A percentile compares a stretch with the other conserved stretches of the same genome.
Evolutionary conservation across 2,797 vertebrate genomes (phyloP).

Genomic region (Liparis tanakae): DNA sequence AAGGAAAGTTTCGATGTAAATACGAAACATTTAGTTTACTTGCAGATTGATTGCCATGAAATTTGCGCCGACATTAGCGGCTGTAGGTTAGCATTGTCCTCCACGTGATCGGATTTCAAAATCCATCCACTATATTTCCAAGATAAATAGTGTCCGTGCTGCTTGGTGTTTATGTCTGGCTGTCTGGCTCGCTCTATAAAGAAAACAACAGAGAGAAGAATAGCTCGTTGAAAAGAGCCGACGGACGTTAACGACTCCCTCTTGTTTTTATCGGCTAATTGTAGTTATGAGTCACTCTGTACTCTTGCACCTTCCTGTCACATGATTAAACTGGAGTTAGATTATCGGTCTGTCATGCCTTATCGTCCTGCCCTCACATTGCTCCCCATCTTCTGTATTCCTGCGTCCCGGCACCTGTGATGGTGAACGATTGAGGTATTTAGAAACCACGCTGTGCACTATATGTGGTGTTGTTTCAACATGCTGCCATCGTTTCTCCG

Average conservation of each 20-base stretch:
- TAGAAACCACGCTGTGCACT: neutral
- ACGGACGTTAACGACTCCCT: constrained; percentile 2
- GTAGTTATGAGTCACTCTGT: constrained; percentile 24
- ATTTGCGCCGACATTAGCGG: neutral
- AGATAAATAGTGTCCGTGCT: neutral
- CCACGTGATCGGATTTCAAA: neutral
- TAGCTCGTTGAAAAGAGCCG: neutral
- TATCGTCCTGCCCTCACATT: neutral
- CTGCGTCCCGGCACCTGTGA: neutral
- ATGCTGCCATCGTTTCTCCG: neutral
- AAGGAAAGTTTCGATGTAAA: neutral
- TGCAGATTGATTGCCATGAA: neutral
- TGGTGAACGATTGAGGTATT: neutral
- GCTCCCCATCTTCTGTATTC: neutral
- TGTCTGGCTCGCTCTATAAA: neutral
- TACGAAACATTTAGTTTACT: neutral
- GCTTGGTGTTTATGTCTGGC: neutral
- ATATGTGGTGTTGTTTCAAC: neutral
- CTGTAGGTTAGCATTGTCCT: neutral
- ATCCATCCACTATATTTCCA: neutral
- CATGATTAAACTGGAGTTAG: neutral
- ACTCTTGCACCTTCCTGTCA: neutral
- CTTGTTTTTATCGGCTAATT: constrained; percentile 13
- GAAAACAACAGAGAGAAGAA: neutral
- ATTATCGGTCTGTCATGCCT: constrained; percentile 2